A percentile compares a stretch with the other conserved stretches of the same genome.
Conservation (phyloP, 2,888 invertebrate genomes). For the Brachyptera putata region DNA sequence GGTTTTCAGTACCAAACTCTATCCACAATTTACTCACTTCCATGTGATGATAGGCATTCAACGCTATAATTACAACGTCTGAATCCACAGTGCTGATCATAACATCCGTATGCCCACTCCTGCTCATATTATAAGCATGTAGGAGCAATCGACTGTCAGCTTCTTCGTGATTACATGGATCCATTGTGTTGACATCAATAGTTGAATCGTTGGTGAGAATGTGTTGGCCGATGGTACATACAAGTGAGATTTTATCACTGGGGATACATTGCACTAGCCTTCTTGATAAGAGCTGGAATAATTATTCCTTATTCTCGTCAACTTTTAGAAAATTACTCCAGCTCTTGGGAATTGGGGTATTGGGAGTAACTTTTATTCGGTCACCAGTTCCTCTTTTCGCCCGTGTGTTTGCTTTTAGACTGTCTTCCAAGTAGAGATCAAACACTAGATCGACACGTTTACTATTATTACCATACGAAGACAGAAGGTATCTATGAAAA, state of each 20-base stretch:
- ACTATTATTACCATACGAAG: background rate
- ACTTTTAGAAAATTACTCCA: background rate
- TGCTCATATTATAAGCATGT: background rate
- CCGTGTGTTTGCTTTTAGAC: slow-evolving; percentile 19
- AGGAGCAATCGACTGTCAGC: background rate
- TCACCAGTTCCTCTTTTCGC: slow-evolving; percentile 19
- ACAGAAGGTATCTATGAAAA: background rate
- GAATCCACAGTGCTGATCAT: background rate
- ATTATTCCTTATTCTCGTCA: background rate
- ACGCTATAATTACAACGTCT: background rate
- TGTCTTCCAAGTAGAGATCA: slow-evolving; percentile 21
- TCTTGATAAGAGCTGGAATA: background rate
- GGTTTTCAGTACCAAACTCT: background rate
- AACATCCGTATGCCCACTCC: background rate
- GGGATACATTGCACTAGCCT: background rate
- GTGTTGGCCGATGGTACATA: background rate
- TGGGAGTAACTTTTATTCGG: slow-evolving; percentile 15
- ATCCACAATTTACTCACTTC: background rate
- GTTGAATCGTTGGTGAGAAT: background rate
- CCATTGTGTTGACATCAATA: background rate
- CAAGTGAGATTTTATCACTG: background rate
- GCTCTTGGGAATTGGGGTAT: background rate
- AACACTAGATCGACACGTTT: slow-evolving; percentile 24
- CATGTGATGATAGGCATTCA: background rate
- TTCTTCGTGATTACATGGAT: slow-evolving; percentile 2